phyloP scores from a whole-genome alignment of 1,140 invertebrate species.

The Euwallacea similis region DNA sequence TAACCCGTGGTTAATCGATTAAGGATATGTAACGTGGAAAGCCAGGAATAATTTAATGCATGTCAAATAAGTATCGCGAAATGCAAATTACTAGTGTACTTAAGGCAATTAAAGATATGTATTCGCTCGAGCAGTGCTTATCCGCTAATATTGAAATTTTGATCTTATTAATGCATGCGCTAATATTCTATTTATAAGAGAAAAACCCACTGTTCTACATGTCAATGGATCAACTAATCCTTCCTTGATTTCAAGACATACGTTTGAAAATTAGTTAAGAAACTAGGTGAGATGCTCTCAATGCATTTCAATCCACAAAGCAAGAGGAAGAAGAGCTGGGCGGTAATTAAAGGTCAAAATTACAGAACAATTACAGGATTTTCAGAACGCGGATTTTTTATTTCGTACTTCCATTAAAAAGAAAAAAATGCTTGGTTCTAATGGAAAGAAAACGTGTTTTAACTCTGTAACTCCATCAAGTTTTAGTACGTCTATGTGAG shows the following conservation, averaged over 20 bases:
- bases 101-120: conserved; percentile 18
- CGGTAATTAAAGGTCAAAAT: conserved; percentile 16
- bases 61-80: conserved; percentile 22
- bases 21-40: conserved; percentile 12
- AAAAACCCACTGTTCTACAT: too few relatives aligned
- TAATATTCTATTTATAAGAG: too few relatives aligned
- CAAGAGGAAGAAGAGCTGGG: not conserved
- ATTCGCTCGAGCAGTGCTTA: not conserved
- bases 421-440: too few relatives aligned
- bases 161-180: conserved; percentile 4
- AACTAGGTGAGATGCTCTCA: too few relatives aligned
- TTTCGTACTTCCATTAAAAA: too few relatives aligned
- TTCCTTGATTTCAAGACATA: too few relatives aligned
- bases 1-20: conserved; percentile 19
- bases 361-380: not conserved
- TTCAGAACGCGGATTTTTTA: too few relatives aligned
- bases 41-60: conserved; percentile 24
- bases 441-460: too few relatives aligned
- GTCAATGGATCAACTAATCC: too few relatives aligned
- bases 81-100: conserved; percentile 22
- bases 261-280: too few relatives aligned
- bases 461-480: too few relatives aligned
- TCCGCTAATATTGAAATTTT: conserved; percentile 12
- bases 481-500: too few relatives aligned
- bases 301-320: not conserved